phyloP scores from a whole-genome alignment of 2,113 vertebrate genomes.

The Ciconia maguari region DNA sequence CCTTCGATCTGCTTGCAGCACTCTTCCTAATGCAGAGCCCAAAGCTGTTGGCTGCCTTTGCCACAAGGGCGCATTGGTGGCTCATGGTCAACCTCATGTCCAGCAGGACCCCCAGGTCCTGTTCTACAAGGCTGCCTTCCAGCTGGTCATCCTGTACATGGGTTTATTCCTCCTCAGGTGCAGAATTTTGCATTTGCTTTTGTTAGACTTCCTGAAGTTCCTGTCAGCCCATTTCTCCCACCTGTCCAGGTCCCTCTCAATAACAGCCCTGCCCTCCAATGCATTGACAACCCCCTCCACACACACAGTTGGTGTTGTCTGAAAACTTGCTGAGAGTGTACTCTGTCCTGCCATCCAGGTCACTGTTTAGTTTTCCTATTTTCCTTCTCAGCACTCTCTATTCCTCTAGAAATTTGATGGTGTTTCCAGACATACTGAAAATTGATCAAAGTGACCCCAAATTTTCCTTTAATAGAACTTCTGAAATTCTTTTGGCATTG shows the following conservation, averaged over 20 bases:
- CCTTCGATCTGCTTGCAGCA: neutral
- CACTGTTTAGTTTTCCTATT: neutral
- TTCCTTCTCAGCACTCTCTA: neutral
- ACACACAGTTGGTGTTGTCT: neutral
- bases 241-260: neutral
- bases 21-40: accelerated
- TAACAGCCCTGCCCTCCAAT: neutral
- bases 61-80: neutral
- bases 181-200: neutral
- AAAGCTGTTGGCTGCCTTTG: neutral
- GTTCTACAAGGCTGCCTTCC: neutral
- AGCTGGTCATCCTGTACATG: neutral
- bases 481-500: neutral
- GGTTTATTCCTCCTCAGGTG: neutral
- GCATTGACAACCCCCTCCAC: accelerated
- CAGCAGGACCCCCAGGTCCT: neutral
- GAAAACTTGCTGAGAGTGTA: neutral
- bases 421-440: neutral
- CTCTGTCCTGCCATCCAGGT: neutral
- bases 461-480: neutral
- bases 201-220: neutral
- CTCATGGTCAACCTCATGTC: neutral
- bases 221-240: neutral
- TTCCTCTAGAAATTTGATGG: neutral
- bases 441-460: neutral